phyloP scores from a whole-genome alignment of 2,888 invertebrate species.

The Drosophila anceps region DNA sequence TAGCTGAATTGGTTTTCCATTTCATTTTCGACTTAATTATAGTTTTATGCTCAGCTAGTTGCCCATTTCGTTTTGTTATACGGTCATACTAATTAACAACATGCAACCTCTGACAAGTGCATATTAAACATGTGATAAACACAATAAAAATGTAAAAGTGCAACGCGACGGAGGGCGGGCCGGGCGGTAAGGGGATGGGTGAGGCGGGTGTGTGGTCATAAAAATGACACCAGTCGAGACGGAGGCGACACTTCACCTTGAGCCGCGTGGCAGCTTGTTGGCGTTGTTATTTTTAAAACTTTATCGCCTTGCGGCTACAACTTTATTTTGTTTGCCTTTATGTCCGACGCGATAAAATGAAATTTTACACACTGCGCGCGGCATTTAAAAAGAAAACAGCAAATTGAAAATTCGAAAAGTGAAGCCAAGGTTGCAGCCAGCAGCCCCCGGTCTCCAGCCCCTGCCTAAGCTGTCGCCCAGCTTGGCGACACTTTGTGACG shows the following conservation, averaged over 20 bases:
- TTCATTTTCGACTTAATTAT: conserved; percentile 18
- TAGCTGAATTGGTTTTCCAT: conserved; percentile 28
- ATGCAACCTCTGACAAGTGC: conserved; percentile 42
- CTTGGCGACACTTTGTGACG: conserved; percentile 68
- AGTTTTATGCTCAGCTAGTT: conserved; percentile 5
- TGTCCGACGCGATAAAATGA: conserved; percentile 65
- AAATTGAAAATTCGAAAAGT: conserved; percentile 30
- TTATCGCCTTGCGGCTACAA: conserved; percentile 61
- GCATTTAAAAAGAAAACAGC: conserved; percentile 41
- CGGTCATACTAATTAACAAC: conserved; percentile 56
- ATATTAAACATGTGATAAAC: conserved; percentile 39
- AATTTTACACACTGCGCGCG: conserved; percentile 67
- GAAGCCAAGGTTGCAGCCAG: conserved; percentile 55
- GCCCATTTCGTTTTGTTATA: conserved; percentile 23
- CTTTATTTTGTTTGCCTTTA: conserved; percentile 66
- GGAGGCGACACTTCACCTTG: conserved; percentile 72
- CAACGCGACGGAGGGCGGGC: not conserved
- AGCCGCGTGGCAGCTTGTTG: conserved; percentile 47
- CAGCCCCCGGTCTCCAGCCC: not conserved
- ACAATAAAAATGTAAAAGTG: conserved; percentile 42
- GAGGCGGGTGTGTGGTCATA: conserved; percentile 39
- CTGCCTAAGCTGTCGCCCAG: conserved; percentile 2
- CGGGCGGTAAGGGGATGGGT: too few relatives aligned
- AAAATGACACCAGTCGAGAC: conserved; percentile 62
- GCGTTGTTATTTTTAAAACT: conserved; percentile 34